Conservation (phyloP, 2,113 vertebrate species). For the Gasterosteus nipponicus region DNA sequence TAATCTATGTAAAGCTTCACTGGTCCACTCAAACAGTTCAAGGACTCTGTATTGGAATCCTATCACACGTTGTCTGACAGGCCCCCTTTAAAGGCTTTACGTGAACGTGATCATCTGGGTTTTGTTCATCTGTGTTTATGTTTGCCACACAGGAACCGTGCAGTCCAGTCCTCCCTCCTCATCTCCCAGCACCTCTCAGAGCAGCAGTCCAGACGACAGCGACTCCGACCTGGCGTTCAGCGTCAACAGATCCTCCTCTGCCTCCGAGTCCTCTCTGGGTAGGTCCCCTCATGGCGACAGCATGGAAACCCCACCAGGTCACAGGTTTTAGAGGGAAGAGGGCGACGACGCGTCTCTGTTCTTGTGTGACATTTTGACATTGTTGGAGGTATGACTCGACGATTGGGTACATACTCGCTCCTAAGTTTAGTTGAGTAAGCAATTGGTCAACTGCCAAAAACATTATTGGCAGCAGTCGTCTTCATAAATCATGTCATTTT, state of each 20-base stretch:
- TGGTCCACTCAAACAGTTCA: background rate
- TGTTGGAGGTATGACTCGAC: background rate
- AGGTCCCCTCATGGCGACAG: conserved; percentile 62
- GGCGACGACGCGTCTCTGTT: background rate
- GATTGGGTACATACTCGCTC: background rate
- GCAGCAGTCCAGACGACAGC: conserved; percentile 93
- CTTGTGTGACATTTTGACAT: background rate
- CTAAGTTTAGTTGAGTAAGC: background rate
- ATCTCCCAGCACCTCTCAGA: conserved; percentile 90
- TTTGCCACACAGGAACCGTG: conserved; percentile 85
- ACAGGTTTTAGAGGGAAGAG: background rate
- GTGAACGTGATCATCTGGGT: conserved; percentile 20
- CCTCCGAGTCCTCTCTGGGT: conserved; percentile 98
- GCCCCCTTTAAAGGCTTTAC: conserved; percentile 4
- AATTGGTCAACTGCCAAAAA: background rate
- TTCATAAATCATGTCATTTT: background rate
- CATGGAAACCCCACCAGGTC: conserved; percentile 17
- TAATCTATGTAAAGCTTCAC: conserved; percentile 12
- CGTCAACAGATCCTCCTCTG: conserved; percentile 95
- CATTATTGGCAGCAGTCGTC: too few species aligned
- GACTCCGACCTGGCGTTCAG: conserved; percentile 97
- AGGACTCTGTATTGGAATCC: conserved; percentile 5
- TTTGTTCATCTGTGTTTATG: conserved; percentile 37
- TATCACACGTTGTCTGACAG: background rate
- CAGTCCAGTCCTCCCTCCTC: conserved; percentile 88